Conservation (phyloP, 2,888 invertebrate genomes). For the Eupeodes luniger region DNA sequence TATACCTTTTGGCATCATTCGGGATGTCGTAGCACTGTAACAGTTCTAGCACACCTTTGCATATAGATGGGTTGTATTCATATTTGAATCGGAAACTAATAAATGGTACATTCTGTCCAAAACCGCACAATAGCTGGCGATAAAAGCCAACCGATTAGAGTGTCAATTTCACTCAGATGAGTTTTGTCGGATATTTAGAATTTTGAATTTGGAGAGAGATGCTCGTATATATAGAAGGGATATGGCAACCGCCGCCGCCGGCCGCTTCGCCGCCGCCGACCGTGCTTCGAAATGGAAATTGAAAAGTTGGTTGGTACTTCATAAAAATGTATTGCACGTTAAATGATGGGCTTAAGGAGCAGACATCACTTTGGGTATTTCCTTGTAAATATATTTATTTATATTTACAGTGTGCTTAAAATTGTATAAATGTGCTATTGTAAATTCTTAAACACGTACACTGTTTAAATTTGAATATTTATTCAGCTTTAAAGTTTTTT, state of each 20-base stretch:
- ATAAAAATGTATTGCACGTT: neutral
- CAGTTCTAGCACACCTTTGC: slow-evolving; percentile 24
- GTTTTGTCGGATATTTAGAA: slow-evolving; percentile 41
- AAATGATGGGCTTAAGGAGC: neutral
- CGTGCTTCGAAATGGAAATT: neutral
- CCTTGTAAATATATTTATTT: neutral
- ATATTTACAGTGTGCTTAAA: too few species aligned
- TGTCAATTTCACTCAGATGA: slow-evolving; percentile 59
- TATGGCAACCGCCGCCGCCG: neutral
- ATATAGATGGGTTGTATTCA: slow-evolving; percentile 50
- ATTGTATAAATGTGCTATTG: too few species aligned
- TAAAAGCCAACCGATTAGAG: slow-evolving; percentile 69
- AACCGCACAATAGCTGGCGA: slow-evolving; percentile 58
- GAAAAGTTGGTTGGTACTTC: neutral
- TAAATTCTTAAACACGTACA: too few species aligned
- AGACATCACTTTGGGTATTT: neutral
- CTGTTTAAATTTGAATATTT: too few species aligned
- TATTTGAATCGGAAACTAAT: slow-evolving; percentile 73
- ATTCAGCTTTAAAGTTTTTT: too few species aligned
- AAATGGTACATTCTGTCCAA: slow-evolving; percentile 69
- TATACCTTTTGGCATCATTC: slow-evolving; percentile 41
- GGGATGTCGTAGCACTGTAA: slow-evolving; percentile 8
- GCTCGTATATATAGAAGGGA: neutral
- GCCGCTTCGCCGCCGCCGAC: neutral
- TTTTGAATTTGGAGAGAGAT: slow-evolving; percentile 4